A percentile compares a stretch with the other conserved stretches of the same genome.
Conservation (phyloP, 2,797 vertebrate genomes). For the Mormyrus proboscirostris region DNA sequence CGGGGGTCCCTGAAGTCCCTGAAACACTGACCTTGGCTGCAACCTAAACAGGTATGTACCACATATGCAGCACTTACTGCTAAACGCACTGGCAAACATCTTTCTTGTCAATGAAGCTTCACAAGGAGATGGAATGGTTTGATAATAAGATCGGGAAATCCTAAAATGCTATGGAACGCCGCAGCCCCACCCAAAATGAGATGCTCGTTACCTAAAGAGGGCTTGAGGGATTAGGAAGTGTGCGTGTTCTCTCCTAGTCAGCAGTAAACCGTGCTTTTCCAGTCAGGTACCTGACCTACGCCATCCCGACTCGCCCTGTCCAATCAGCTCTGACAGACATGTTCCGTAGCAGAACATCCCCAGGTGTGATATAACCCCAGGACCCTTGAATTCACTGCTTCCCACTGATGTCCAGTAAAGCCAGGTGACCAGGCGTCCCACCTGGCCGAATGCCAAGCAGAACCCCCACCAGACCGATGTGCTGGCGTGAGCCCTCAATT, state of each 20-base stretch:
- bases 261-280: not conserved
- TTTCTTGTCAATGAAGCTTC: constrained; percentile 47
- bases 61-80: not conserved
- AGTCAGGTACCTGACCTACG: not conserved
- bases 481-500: not conserved
- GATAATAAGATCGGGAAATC: not conserved
- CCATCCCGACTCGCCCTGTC: not conserved
- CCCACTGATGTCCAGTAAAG: not conserved
- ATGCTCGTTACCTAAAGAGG: not conserved
- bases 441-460: not conserved
- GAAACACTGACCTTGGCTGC: not conserved
- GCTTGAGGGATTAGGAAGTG: not conserved
- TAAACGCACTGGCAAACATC: not conserved
- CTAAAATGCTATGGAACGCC: not conserved
- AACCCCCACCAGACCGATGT: not conserved
- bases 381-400: not conserved
- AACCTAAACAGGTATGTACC: not conserved
- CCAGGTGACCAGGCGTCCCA: not conserved
- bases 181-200: not conserved
- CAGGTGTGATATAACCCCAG: not conserved
- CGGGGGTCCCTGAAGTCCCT: not conserved
- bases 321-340: not conserved
- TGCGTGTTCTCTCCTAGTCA: not conserved
- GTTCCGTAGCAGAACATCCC: not conserved
- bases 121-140: constrained; percentile 32